These are phyloP conservation scores for Remorina albescens DNA, from an alignment of 2,797 vertebrate species.

Conservation along the genomic window DNA sequence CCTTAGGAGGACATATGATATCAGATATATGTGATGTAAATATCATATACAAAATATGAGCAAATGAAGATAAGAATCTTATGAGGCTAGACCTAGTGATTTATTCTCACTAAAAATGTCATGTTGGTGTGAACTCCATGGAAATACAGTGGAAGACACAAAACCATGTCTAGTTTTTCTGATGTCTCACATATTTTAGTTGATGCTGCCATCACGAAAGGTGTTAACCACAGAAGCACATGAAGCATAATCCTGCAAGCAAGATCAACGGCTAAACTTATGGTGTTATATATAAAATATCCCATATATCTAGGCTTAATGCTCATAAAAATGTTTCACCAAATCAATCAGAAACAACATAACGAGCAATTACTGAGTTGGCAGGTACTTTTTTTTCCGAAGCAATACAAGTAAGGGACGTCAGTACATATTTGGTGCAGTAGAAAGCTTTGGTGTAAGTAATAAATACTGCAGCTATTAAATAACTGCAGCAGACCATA, in stretches of 20 bases:
- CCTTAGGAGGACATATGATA: neutral
- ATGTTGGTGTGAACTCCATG: neutral
- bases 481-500: too few species aligned
- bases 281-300: neutral
- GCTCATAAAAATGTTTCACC: neutral
- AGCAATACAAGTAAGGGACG: too few species aligned
- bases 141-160: conserved; percentile 19
- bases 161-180: conserved; percentile 8
- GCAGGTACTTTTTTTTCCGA: too few species aligned
- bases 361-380: too few species aligned
- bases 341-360: neutral
- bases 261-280: conserved; percentile 29
- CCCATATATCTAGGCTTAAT: neutral
- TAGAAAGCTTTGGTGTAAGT: too few species aligned
- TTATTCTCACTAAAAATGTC: conserved; percentile 13
- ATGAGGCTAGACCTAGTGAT: neutral
- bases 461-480: too few species aligned
- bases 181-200: neutral
- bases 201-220: neutral
- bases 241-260: neutral
- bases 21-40: neutral
- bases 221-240: conserved; percentile 61
- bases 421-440: too few species aligned
- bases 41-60: neutral
- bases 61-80: neutral